Evolutionary conservation across 2,888 invertebrate genomes (phyloP), one percentile per base, ranked within the genome.

Genomic region (Ditylenchus weischeri): DNA sequence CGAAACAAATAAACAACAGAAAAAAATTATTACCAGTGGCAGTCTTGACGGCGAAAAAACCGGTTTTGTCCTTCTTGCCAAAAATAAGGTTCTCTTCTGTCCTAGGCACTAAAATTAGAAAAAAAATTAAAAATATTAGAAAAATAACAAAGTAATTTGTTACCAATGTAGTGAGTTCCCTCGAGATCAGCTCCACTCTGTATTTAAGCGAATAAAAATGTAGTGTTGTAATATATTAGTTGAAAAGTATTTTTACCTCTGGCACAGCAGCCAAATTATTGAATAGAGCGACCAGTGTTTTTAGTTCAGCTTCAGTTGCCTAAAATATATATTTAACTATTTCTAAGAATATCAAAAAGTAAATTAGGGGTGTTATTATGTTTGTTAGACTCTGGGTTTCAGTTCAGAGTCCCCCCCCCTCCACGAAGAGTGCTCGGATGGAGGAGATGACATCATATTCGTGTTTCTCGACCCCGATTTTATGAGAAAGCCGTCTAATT

Each of bases 61-160:
- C 82, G 59, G 76, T 76, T 71, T 78, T 76, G 21, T 76, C 79
- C 70, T 79, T 78, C 76, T 83, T 83, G 69, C 83, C 83, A 69
- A 83, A 83, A 65, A 83, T 80, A 50, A 83, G 75, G 62, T 76
- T 77, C 43, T 79, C 79, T 62, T 83, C 83, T 49, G 75, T 73
- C 36, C 79, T 76, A 8, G 83, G 83, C 48, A 83, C 83, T 43
- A 15, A 43, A 43, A 6, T 13, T 43, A 43, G n/a, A n/a, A n/a
- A 43, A 43, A 10, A 13, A 15, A 2, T 10, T 8, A 13, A 8
- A 43, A 43, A 8, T 43, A 43, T 43, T 43, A 15, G 8, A 43
- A 43, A 8, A 43, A 43, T 6, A 43, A 43, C 8, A 15, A 6
- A 13, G 43, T 4, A 29, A 29, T 4, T 4, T 29, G 8, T 15